Conservation (phyloP, 2,888 invertebrate species). For the Phortica okadai region DNA sequence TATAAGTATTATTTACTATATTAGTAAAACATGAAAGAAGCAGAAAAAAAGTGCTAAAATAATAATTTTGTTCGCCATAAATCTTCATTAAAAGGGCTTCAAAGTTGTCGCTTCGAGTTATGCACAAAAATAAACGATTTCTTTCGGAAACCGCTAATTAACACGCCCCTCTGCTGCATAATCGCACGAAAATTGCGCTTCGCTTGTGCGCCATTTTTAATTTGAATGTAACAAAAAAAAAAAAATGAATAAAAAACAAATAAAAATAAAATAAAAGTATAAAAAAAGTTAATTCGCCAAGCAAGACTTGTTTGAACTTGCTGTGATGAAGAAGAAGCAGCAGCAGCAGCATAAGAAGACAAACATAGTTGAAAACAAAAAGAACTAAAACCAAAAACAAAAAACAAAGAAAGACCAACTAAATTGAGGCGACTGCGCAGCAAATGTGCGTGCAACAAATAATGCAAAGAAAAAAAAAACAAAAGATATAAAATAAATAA, state of each 20-base stretch:
- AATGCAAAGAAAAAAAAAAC: constrained; percentile 30
- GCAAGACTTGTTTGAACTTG: neutral
- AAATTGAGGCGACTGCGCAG: neutral
- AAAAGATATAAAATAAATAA: constrained; percentile 32
- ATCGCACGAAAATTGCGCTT: neutral
- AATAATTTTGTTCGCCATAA: too few species aligned
- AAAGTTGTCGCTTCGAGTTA: too few species aligned
- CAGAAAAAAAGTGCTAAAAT: too few species aligned
- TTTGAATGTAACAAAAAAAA: neutral
- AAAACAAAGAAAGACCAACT: neutral
- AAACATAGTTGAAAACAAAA: neutral
- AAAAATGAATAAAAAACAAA: neutral
- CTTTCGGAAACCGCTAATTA: neutral
- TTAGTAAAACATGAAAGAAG: too few species aligned
- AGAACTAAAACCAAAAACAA: neutral
- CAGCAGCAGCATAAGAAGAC: too few species aligned
- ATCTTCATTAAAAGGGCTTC: too few species aligned
- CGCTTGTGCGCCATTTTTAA: neutral
- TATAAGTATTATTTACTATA: too few species aligned
- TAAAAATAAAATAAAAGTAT: too few species aligned
- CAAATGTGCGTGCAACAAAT: constrained; percentile 28
- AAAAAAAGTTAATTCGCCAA: neutral
- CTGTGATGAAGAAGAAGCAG: neutral
- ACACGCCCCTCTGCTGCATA: neutral
- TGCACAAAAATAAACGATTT: too few species aligned